phyloP scores from a whole-genome alignment of 2,888 invertebrate species.

The Hypena proboscidalis region DNA sequence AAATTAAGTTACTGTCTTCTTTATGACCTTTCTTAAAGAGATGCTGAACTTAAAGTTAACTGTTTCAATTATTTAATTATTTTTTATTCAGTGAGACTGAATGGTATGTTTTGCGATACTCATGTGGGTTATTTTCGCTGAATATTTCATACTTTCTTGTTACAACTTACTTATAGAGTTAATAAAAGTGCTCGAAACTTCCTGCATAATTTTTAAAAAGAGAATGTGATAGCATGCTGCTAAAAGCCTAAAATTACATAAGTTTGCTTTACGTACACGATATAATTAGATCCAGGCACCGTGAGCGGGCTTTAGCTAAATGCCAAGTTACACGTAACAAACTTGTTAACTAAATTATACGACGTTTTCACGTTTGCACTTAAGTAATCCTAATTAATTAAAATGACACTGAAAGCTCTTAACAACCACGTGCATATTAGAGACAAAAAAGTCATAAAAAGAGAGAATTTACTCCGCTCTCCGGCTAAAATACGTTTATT shows the following conservation, averaged over 20 bases:
- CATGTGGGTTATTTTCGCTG: background rate
- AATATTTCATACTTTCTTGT: slow-evolving; percentile 2
- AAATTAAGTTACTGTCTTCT: slow-evolving; percentile 22
- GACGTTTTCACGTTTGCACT: slow-evolving; percentile 57
- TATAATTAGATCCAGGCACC: slow-evolving; percentile 51
- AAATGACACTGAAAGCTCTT: slow-evolving; percentile 49
- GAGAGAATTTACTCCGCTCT: slow-evolving; percentile 47
- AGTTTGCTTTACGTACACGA: slow-evolving; percentile 40
- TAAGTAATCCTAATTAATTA: slow-evolving; percentile 59
- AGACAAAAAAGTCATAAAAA: slow-evolving; percentile 33
- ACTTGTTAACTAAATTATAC: slow-evolving; percentile 65
- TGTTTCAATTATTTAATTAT: background rate
- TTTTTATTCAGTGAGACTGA: background rate
- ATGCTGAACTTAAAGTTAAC: background rate
- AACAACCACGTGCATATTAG: slow-evolving; percentile 33
- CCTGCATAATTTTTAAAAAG: slow-evolving; percentile 18
- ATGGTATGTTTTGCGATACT: background rate
- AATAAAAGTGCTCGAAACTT: slow-evolving; percentile 20
- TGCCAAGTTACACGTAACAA: slow-evolving; percentile 57
- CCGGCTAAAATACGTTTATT: slow-evolving; percentile 72
- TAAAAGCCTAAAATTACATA: slow-evolving; percentile 44
- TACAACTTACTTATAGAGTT: slow-evolving; percentile 4
- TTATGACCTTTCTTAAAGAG: background rate
- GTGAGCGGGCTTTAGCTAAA: slow-evolving; percentile 54
- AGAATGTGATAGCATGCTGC: slow-evolving; percentile 32